phyloP scores from a whole-genome alignment of 2,797 vertebrate genomes.

The Sternotherus odoratus region DNA sequence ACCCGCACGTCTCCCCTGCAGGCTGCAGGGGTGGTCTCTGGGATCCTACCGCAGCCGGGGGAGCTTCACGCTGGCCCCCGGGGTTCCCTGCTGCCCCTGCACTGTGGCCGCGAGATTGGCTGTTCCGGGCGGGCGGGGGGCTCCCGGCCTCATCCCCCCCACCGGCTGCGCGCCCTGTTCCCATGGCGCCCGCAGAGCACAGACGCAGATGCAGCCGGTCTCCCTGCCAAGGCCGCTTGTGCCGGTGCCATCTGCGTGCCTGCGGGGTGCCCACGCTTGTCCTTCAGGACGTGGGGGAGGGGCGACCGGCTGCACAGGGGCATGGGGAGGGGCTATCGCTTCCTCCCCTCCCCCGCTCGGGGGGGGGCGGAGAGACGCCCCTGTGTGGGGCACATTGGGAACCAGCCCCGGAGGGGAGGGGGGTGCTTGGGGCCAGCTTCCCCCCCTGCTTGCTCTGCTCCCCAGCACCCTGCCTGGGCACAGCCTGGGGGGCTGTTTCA shows the following conservation, averaged over 20 bases:
- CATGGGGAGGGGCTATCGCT: not conserved
- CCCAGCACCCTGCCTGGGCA: too few species aligned
- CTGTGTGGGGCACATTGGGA: not conserved
- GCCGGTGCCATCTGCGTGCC: slow-evolving; percentile 58
- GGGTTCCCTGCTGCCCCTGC: too few species aligned
- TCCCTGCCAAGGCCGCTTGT: slow-evolving; percentile 53
- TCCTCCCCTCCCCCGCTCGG: not conserved
- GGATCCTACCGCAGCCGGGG: not conserved
- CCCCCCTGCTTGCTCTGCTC: too few species aligned
- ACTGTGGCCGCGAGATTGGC: too few species aligned
- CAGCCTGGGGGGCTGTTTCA: too few species aligned
- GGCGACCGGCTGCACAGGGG: not conserved
- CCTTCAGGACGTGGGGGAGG: not conserved
- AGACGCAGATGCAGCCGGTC: slow-evolving; percentile 49
- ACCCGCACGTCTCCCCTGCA: too few species aligned
- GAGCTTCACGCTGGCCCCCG: too few species aligned
- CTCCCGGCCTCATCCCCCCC: not conserved
- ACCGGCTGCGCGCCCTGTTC: slow-evolving; percentile 25
- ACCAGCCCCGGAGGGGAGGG: too few species aligned
- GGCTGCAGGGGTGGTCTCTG: too few species aligned
- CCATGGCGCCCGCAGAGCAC: slow-evolving; percentile 39
- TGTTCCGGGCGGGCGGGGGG: too few species aligned
- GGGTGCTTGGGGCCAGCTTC: not conserved
- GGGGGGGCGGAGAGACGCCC: too few species aligned
- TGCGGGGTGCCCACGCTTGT: not conserved